These are phyloP conservation scores for Zygogramma bicolorata DNA, from an alignment of 2,888 invertebrate species.

Conservation along the genomic window DNA sequence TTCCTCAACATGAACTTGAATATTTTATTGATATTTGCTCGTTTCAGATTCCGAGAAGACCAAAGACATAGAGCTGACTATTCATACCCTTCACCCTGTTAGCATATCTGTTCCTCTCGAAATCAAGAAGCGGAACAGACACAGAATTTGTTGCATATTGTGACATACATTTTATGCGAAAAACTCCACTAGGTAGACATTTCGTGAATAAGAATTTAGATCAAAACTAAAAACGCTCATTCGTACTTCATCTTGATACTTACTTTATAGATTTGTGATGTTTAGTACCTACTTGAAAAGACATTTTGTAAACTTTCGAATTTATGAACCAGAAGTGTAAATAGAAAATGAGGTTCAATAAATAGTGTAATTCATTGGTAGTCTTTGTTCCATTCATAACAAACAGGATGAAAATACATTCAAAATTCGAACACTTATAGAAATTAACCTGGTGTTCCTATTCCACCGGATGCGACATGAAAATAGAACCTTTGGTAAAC, in stretches of 20 bases:
- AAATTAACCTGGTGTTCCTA: too few species aligned
- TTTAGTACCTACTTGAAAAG: conserved; percentile 48
- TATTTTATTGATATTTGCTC: not conserved
- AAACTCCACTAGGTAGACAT: not conserved
- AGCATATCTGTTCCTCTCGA: conserved; percentile 68
- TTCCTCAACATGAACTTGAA: too few species aligned
- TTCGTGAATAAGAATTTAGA: conserved; percentile 30
- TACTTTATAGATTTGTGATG: conserved; percentile 31
- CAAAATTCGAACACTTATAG: too few species aligned
- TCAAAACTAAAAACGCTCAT: conserved; percentile 40
- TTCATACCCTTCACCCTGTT: conserved; percentile 81
- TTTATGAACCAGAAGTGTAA: conserved; percentile 54
- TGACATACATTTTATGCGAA: conserved; percentile 59
- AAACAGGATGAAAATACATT: too few species aligned
- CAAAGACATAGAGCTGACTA: conserved; percentile 88
- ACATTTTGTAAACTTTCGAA: conserved; percentile 53
- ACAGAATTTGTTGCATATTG: conserved; percentile 66
- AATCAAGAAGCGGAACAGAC: conserved; percentile 61
- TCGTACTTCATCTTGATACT: conserved; percentile 18
- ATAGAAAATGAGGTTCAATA: conserved; percentile 40
- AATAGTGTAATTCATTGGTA: too few species aligned
- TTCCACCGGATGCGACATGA: too few species aligned
- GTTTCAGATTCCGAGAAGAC: conserved; percentile 80
- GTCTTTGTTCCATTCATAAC: too few species aligned
- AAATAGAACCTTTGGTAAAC: too few species aligned